Conservation (phyloP, 1,140 invertebrate species). For the Phymorhynchus buccinoides region DNA sequence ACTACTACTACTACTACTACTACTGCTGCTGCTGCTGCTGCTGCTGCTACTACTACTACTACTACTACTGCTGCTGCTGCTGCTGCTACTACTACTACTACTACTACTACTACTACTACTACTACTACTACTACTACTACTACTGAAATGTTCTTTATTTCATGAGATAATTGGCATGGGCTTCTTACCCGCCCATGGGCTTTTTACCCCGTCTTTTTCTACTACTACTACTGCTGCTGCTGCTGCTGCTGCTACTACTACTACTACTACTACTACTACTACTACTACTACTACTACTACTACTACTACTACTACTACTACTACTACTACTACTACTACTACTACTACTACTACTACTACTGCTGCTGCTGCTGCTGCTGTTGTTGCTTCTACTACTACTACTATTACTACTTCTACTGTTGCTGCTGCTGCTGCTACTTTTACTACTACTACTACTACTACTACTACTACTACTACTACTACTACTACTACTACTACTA, state of each 20-base stretch:
- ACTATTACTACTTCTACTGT: too few relatives aligned
- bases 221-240: conserved; percentile 5
- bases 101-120: conserved; percentile 16
- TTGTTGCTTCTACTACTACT: too few relatives aligned
- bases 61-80: too few relatives aligned
- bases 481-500: conserved; percentile 17
- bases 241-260: neutral
- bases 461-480: conserved; percentile 16
- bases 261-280: conserved; percentile 13
- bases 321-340: conserved; percentile 16
- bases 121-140: conserved; percentile 15
- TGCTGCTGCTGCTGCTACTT: too few relatives aligned
- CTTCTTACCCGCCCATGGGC: too few relatives aligned
- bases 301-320: conserved; percentile 17
- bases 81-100: conserved; percentile 9
- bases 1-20: conserved; percentile 16
- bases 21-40: neutral
- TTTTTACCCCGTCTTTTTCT: too few relatives aligned
- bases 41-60: too few relatives aligned
- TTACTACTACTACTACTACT: conserved; percentile 17
- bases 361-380: neutral
- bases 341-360: conserved; percentile 16
- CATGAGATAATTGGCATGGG: too few relatives aligned
- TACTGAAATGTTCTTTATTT: too few relatives aligned
- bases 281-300: conserved; percentile 13